Evolutionary conservation across 2,797 vertebrate genomes (phyloP).

Genomic region (Poeciliopsis presidionis): DNA sequence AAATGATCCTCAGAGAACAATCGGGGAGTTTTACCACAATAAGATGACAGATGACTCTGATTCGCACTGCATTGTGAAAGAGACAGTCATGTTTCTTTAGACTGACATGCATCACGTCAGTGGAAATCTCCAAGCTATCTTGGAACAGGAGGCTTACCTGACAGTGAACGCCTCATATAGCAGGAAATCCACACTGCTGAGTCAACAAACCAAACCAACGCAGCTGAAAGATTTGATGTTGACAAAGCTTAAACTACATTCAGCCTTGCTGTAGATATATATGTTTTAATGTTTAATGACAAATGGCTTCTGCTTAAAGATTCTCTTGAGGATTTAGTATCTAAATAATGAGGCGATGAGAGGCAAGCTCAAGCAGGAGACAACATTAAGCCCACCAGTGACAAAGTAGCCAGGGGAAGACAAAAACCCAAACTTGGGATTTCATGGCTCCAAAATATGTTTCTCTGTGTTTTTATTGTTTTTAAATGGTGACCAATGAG

Average conservation of each 20-base stretch:
- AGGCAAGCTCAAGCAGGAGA: conserved; percentile 8
- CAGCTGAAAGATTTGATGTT: conserved; percentile 47
- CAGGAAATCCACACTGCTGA: conserved; percentile 51
- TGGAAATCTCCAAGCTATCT: conserved; percentile 26
- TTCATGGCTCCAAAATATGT: not conserved
- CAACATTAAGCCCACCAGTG: conserved; percentile 1
- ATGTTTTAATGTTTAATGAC: conserved; percentile 17
- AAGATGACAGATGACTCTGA: conserved; percentile 21
- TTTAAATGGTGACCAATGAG: conserved; percentile 16
- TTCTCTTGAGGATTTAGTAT: conserved; percentile 35
- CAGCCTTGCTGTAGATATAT: conserved; percentile 16
- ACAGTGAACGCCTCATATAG: conserved; percentile 30
- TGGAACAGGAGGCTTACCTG: conserved; percentile 23
- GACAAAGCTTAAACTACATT: conserved; percentile 49
- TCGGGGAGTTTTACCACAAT: conserved; percentile 4
- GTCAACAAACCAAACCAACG: conserved; percentile 52
- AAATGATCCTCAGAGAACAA: conserved; percentile 16
- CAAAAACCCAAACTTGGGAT: conserved; percentile 11
- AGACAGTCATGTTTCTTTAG: conserved; percentile 14
- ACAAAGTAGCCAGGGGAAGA: not conserved
- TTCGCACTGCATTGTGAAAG: not conserved
- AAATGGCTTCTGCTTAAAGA: conserved; percentile 31
- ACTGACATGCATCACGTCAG: not conserved
- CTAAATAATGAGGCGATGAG: conserved; percentile 12
- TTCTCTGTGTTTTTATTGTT: conserved; percentile 5